phyloP scores from a whole-genome alignment of 1,140 invertebrate species.

The Caenorhabditis remanei region DNA sequence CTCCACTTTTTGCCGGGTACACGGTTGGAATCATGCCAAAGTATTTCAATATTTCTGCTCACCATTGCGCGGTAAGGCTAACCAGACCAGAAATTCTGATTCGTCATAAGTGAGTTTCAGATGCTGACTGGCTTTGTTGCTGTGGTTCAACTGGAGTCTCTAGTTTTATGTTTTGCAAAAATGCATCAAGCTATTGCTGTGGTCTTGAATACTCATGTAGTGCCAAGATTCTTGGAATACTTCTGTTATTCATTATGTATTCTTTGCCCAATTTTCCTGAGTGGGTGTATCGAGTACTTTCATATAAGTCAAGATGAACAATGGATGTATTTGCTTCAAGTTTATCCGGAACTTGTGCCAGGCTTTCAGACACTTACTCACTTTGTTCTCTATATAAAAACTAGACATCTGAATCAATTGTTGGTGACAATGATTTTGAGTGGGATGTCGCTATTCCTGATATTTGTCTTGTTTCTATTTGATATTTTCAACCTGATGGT shows the following conservation, averaged over 20 bases:
- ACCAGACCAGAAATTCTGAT: too few relatives aligned
- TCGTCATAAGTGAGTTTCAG: too few relatives aligned
- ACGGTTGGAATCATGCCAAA: neutral
- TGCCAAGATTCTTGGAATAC: neutral
- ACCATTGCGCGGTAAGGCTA: neutral
- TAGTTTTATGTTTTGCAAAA: conserved; percentile 3
- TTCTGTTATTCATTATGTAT: neutral
- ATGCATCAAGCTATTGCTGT: neutral
- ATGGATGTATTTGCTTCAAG: neutral
- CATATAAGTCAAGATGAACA: neutral
- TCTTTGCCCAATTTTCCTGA: neutral
- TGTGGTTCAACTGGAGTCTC: neutral
- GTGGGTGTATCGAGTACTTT: neutral
- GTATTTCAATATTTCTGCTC: neutral
- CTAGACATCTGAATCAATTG: neutral
- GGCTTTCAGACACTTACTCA: neutral
- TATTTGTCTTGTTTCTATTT: neutral
- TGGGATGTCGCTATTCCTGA: neutral
- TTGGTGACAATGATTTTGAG: neutral
- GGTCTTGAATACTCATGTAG: neutral
- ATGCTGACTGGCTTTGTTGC: neutral
- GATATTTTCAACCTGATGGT: conserved; percentile 18
- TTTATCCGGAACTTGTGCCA: neutral
- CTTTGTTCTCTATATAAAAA: neutral
- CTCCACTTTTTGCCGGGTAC: neutral